phyloP scores from a whole-genome alignment of 2,888 invertebrate species.

The Clivina fossor region DNA sequence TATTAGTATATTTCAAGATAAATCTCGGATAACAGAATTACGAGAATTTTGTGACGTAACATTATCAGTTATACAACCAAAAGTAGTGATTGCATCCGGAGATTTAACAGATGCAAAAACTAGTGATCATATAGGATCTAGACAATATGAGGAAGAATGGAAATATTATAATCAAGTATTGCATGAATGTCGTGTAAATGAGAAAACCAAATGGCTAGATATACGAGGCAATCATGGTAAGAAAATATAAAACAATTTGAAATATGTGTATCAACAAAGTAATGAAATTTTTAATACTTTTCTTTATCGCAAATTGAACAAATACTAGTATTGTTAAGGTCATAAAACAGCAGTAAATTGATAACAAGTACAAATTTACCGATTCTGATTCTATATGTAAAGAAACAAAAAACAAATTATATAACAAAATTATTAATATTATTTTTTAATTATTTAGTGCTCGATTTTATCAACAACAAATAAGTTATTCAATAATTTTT shows the following conservation, averaged over 20 bases:
- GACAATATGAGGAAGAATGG: constrained; percentile 83
- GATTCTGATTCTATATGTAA: too few relatives aligned
- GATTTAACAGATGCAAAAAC: constrained; percentile 89
- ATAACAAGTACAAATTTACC: background rate
- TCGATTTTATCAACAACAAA: too few relatives aligned
- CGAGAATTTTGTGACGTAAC: constrained; percentile 77
- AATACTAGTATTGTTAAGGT: too few relatives aligned
- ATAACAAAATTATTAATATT: too few relatives aligned
- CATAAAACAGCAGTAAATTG: background rate
- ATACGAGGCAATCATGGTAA: constrained; percentile 90
- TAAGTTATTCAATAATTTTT: too few relatives aligned
- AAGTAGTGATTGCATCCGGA: constrained; percentile 79
- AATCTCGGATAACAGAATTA: constrained; percentile 72
- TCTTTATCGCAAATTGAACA: too few relatives aligned
- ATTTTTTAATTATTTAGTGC: too few relatives aligned
- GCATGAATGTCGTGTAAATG: constrained; percentile 64
- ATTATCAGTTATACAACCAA: constrained; percentile 71
- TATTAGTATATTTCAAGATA: constrained; percentile 81
- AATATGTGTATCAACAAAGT: too few relatives aligned
- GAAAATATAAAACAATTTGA: constrained; percentile 31
- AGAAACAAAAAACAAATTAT: too few relatives aligned
- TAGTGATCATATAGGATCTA: constrained; percentile 75
- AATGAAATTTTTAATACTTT: too few relatives aligned
- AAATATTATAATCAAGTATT: constrained; percentile 71
- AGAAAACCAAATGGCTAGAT: constrained; percentile 81